Evolutionary conservation across 1,140 invertebrate species (phyloP), one percentile per base, ranked within the genome.

Genomic region (Pantala flavescens): DNA sequence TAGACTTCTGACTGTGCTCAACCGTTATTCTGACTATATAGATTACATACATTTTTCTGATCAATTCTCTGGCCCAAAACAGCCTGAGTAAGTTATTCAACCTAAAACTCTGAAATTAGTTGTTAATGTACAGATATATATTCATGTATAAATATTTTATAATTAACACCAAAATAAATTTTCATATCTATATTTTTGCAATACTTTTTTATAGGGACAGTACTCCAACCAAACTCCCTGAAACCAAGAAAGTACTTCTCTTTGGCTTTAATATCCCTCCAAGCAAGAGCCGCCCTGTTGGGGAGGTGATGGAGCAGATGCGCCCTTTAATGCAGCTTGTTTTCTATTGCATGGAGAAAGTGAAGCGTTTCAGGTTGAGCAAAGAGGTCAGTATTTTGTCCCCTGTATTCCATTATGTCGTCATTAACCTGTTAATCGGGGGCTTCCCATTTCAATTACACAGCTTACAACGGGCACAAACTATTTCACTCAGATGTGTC

Each of bases 1-100:
- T 75, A 91, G 93, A 82, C 88, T 97, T 78, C 85, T 87, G 73
- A 87, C 92, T 77, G 89, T 94, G 71, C 85, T 99, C 75, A 89
- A 91, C 76, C 96, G 94, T 84, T 97, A 93, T 86, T 87, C 92
- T 77, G 87, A 90, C 76, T 86, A 90, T 79, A 89, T 99, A 78
- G 97, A 99, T 82, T 99, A 92, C 83, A 93, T 99, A 82, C 97
- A 99, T 84, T 90, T 99, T 80, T 98, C 96, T 75, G 98, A 99
- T 85, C 93, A 98, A 81, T 99, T 91, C 84, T 93, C 91, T 78
- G 93, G 97, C 70, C 87, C 88, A 9, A 96, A 97, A 82, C 89
- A 91, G 80, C 90, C 91, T 80, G 96, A 98, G 90, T 94, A 85
- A 19, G 49, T 7, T 63, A 21, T 5, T 5, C 9, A 36, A 9